Base-by-base conservation (phyloP, 2,888 invertebrate species). In the Apotomis betuletana region DNA sequence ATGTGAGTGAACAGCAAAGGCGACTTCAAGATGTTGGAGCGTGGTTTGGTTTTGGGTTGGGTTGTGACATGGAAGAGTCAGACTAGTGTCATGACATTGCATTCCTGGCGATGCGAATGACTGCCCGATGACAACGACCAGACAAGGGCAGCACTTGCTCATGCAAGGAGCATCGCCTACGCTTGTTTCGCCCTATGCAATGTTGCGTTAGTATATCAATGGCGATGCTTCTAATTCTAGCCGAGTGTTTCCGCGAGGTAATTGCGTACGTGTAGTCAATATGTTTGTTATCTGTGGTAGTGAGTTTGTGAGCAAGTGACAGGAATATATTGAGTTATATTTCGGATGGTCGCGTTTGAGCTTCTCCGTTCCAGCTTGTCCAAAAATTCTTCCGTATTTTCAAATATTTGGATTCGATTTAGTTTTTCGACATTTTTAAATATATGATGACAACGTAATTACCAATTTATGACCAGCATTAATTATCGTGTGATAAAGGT, bases 81-180 rank as follows among this genome's bases (percentile, higher is more conserved):
- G 75, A 78, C 75, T 75, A 78, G 85, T 88, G 90, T 88, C 90
- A 87, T 85, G 90, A 90, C 90, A 91, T 91, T 90, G 89, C 90
- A 92, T 92, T 90, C 91, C 91, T 79, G 84, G 81, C 87, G 86
- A 87, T 88, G 91, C 91, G 90, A 92, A 91, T 89, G 91, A 91
- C 91, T 90, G 80, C 77, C 76, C 81, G 89, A 90, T 90, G 92
- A 91, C 91, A 91, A 87, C 86, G 91, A 77, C 90, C 91, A 92
- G 91, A 91, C 92, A 92, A 92, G 92, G 91, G 90, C 92, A 92
- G 80, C 83, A 84, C 82, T 88, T 85, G 87, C 81, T 80, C 81
- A 86, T 86, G 84, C 86, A 76, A 80, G 80, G 80, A 79, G 80
- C 85, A 81, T 83, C 81, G 79, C 79, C 80, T 81, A 81, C 76